Evolutionary conservation across 2,113 vertebrate species (phyloP).

Genomic region (Nerophis ophidion): DNA sequence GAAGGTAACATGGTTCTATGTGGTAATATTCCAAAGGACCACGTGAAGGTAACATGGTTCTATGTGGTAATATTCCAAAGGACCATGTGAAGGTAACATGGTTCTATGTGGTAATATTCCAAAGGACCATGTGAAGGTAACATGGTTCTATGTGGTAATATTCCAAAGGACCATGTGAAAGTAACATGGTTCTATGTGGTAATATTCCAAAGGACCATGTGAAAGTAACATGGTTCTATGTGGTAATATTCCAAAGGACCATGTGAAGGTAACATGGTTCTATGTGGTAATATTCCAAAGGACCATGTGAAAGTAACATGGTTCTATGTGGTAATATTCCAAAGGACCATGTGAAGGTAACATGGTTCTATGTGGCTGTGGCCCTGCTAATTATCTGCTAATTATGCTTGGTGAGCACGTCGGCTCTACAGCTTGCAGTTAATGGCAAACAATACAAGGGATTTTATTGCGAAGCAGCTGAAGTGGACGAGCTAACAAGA

Average conservation of each 20-base stretch:
- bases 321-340: not conserved
- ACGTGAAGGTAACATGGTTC: not conserved
- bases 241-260: no score
- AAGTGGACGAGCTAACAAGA: not conserved
- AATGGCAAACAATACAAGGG: slow-evolving; percentile 1
- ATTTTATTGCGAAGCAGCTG: not conserved
- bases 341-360: not conserved
- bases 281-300: no score
- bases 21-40: no score
- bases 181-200: not conserved
- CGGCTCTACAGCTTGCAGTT: not conserved
- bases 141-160: not conserved
- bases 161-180: not conserved
- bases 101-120: not conserved
- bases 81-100: not conserved
- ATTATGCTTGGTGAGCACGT: not conserved
- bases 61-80: no score
- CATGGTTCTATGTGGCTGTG: not conserved
- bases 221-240: not conserved
- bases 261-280: not conserved
- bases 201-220: no score
- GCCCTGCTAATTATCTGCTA: not conserved
- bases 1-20: not conserved
- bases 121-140: not conserved
- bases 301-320: not conserved